These are phyloP conservation scores for Orchestia grillus DNA, from an alignment of 1,140 invertebrate genomes.

Conservation along the genomic window DNA sequence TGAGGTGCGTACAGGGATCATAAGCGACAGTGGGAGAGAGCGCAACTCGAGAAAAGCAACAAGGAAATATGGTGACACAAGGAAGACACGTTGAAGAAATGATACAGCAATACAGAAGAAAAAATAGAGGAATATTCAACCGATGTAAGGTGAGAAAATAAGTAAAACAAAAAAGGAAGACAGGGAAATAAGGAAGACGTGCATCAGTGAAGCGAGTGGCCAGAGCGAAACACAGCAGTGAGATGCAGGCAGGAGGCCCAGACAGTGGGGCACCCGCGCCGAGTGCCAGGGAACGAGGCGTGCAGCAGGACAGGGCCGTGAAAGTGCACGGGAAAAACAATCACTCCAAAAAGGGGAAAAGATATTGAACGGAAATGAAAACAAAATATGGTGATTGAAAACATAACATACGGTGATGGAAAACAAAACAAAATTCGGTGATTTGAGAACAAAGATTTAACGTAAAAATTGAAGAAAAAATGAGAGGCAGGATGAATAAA, in stretches of 20 bases:
- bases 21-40: no score
- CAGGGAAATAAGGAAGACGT: neutral
- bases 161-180: neutral
- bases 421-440: neutral
- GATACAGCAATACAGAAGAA: slow-evolving; percentile 1
- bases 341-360: neutral
- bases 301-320: no score
- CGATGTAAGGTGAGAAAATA: neutral
- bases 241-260: no score
- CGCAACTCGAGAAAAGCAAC: neutral
- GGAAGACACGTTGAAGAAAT: neutral
- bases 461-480: no score
- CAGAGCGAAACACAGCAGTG: neutral
- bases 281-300: no score
- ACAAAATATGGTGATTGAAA: neutral
- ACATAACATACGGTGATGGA: neutral
- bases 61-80: neutral
- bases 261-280: no score
- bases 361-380: neutral
- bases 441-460: no score
- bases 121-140: slow-evolving; percentile 4
- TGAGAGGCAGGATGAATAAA: no score
- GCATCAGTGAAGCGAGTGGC: neutral
- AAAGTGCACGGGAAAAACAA: no score
- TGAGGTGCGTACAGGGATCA: neutral